Percentiles rank a stretch among this genome's conserved stretches.
Evolutionary conservation across 2,797 vertebrate species (phyloP).

Genomic region (Falco berigora): DNA sequence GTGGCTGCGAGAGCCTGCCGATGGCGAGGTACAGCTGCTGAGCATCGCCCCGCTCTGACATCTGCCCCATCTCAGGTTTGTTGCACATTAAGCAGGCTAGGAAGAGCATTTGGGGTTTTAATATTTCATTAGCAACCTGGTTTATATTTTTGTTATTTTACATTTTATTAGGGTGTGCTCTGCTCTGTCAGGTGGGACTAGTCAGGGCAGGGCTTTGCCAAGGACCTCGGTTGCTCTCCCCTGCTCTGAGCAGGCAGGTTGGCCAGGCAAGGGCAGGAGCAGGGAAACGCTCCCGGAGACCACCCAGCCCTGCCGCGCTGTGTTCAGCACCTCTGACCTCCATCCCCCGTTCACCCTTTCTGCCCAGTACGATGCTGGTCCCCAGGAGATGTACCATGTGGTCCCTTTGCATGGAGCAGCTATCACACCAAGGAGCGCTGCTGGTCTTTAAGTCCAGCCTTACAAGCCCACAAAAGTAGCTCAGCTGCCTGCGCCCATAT

Average conservation of each 20-base stretch:
- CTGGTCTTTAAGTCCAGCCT: not conserved
- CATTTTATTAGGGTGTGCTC: not conserved
- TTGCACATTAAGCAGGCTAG: not conserved
- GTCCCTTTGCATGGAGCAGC: not conserved
- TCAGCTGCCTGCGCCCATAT: not conserved
- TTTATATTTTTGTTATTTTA: not conserved
- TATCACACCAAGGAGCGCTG: fast-evolving
- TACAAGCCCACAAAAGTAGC: not conserved
- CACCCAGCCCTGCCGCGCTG: not conserved
- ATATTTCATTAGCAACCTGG: not conserved
- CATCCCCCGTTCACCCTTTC: not conserved
- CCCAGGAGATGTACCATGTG: not conserved
- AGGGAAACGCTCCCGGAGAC: not conserved
- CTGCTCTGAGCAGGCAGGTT: not conserved
- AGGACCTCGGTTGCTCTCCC: not conserved
- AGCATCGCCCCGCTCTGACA: not conserved
- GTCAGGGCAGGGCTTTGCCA: not conserved
- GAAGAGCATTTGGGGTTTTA: not conserved
- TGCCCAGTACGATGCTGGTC: not conserved
- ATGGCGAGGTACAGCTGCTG: not conserved
- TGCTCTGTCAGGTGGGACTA: not conserved
- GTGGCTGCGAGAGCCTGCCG: fast-evolving
- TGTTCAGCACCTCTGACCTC: not conserved
- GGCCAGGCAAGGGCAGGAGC: not conserved
- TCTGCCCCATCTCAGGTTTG: not conserved